Evolutionary conservation across 1,140 invertebrate genomes (phyloP), one percentile per base, ranked within the genome.

Genomic region (Lethrus apterus): DNA sequence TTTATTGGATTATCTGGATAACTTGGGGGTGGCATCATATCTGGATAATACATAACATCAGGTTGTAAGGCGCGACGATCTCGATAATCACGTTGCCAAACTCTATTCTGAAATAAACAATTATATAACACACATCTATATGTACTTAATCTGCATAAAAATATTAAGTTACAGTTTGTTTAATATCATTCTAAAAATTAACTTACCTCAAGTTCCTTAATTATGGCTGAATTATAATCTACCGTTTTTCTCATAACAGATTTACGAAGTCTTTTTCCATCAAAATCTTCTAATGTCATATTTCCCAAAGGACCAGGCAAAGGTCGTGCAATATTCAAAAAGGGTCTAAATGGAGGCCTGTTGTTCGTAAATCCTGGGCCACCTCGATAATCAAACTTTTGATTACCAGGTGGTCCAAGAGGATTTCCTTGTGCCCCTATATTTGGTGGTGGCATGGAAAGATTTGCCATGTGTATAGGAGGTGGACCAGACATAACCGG

Each of bases 241-340:
- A 98, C 91, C 30, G 94, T 98, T 75, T 96, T 97, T 55, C 94
- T 76, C 79, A 97, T 94, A 44, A 96, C 88, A 50, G 92, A 92
- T 73, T 98, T 98, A 56, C 94, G 71, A 45, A 97, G 76, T 47
- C 93, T 78, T 75, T 97, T 96, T 20, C 93, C 94, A 76, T 96
- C 93, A 67, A 94, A 95, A 67, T 94, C 92, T 62, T 86, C 83
- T 57, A 84, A 77, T 26, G 78, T 79, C 77, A 80, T 80, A 50
- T 73, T 74, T 9, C 60, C 59, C 42, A 76, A 59, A n/a, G 74
- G 73, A 35, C 73, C 74, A 44, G 73, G 73, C 46, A 73, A 64
- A 33, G 72, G 72, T 50, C 72, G 69, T 43, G 71, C 68, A 59
- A 73, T 55, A 68, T 72, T 70, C 71, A 73, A 62, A 58, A 71